Evolutionary conservation across 1,140 invertebrate species (phyloP), one percentile per base, ranked within the genome.

Genomic region (Dendrolimus punctatus): DNA sequence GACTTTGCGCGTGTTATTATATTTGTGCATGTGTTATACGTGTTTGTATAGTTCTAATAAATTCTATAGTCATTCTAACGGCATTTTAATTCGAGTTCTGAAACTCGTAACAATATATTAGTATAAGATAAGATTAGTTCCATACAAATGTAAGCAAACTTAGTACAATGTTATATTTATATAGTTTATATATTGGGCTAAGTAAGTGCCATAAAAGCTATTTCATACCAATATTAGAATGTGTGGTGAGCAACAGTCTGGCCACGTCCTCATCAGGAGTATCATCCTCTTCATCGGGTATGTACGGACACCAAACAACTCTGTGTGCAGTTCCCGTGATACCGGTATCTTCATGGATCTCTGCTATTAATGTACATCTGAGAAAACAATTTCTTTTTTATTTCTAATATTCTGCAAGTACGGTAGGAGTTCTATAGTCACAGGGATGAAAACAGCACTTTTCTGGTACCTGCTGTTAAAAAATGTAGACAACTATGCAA

Each of bases 291-390:
- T 90, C 89, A 47, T 83, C 82, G 0, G 95, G 93, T 55, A 98
- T 93, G 86, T 93, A 98, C 0, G 96, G 95, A 81, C 96, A 98
- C 96, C 96, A 99, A 62, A 97, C 94, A 63, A 92, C 87, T 73
- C 91, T 80, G 63, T 90, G 74, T 36, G 72, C 64, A n/a, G 55
- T 60, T n/a, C 79, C 80, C 36, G 71, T 68, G n/a, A 75, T 60
- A 41, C 77, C 79, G 6, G 87, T 80, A 39, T 91, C 88, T 36
- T 90, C 88, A 40, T 77, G 78, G 4, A 93, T 80, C 68, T 93
- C 89, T 6, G 87, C 70, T n/a, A 88, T 54, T 39, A 88, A 53
- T 36, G 70, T 83, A 57, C 72, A 74, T 41, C 82, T 85, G 46
- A 0, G n/a, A 23, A 53, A 47, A 51, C 7, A 57, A 36, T 37